Evolutionary conservation across 2,888 invertebrate species (phyloP), one percentile per base, ranked within the genome.

Genomic region (Drosophila birchii): DNA sequence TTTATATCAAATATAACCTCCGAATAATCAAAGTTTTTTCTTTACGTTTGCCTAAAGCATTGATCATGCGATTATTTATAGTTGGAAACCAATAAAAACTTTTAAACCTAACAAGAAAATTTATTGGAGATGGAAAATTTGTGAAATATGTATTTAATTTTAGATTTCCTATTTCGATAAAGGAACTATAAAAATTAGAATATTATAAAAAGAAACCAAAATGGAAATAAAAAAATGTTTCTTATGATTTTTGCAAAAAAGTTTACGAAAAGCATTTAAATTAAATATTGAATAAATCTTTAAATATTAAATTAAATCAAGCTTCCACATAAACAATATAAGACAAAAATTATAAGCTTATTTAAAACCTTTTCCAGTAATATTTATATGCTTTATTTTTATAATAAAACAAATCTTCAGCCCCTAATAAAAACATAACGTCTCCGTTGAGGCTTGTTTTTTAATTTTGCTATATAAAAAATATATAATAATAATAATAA

Each of bases 61-160:
- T 51, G 34, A 51, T 51, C 51, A 51, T 51, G 14, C 20, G 9
- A 51, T 16, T 51, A 51, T 51, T 51, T 51, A 51, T 51, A 51
- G 34, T 20, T 34, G 14, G 1, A 34, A 32, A 3, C 51, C 9
- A 34, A 51, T 51, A 51, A 51, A 34, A 51, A 9, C 34, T 51
- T 5, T 5, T 1, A 51, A 18, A 51, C 9, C 34, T 5, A 34
- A 51, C 3, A 34, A 14, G 14, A 51, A 34, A 16, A 51, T 51
- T 34, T 51, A 51, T 51, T 34, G 51, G 20, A 51, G 9, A 51
- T 20, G 32, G 16, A 34, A 51, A 34, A 34, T 9, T 14, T 34
- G 51, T 16, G 51, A 20, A 32, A 20, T 51, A 51, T 51, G 14
- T 2, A 32, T 34, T 20, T 51, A 8, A 20, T 3, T 34, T 51